Conservation (phyloP, 2,113 vertebrate genomes). For the Oenanthe melanoleuca region DNA sequence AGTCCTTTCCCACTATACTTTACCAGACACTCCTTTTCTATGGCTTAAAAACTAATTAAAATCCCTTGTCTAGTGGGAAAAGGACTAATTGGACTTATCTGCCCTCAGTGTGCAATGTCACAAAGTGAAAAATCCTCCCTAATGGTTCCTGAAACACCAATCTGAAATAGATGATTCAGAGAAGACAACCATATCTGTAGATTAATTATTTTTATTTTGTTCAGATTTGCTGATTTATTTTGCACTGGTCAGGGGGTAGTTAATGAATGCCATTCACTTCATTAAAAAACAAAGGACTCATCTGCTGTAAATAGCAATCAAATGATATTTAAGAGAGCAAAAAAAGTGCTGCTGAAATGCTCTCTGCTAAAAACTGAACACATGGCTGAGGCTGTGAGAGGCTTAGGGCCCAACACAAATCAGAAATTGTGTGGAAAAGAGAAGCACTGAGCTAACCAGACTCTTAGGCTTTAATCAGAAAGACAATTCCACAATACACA, state of each 20-base stretch:
- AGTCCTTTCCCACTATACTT: neutral
- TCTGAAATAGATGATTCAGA: slow-evolving; percentile 72
- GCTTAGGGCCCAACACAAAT: neutral
- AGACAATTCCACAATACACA: neutral
- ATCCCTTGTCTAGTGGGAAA: slow-evolving; percentile 45
- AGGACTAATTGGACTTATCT: slow-evolving; percentile 55
- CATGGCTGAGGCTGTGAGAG: neutral
- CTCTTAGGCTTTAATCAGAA: neutral
- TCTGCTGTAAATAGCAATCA: slow-evolving; percentile 50
- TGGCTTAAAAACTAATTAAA: slow-evolving; percentile 51
- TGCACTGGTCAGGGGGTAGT: slow-evolving; percentile 46
- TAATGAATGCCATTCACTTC: slow-evolving; percentile 76
- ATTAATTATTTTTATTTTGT: slow-evolving; percentile 69
- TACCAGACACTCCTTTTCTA: neutral
- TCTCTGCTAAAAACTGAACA: neutral
- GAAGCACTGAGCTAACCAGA: neutral
- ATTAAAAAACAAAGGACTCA: slow-evolving; percentile 69
- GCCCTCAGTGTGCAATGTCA: slow-evolving; percentile 10
- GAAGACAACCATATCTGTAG: slow-evolving; percentile 53
- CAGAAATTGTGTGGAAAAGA: neutral
- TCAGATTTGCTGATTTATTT: slow-evolving; percentile 45
- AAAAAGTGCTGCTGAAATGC: neutral
- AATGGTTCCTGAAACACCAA: slow-evolving; percentile 47
- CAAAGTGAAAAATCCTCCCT: slow-evolving; percentile 68
- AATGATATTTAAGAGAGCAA: neutral